Percentiles rank a stretch among this genome's conserved stretches.
These are phyloP conservation scores for Vespertilio murinus DNA, from an alignment of 2,797 vertebrate genomes.

Conservation along the genomic window DNA sequence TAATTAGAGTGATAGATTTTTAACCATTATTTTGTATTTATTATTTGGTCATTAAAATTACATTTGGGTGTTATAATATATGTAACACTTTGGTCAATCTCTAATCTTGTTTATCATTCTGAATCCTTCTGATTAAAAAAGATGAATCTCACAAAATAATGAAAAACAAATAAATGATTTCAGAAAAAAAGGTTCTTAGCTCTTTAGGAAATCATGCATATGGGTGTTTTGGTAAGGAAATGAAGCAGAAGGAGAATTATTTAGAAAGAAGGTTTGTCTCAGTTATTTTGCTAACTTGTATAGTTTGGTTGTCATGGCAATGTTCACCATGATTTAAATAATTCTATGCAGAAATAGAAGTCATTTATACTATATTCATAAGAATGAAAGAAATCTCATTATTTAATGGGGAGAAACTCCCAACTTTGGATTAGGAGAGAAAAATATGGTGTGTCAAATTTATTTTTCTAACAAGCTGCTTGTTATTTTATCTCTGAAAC, in stretches of 20 bases:
- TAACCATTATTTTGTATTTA: background rate
- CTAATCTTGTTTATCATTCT: background rate
- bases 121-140: conserved; percentile 7
- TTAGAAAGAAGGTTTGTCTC: conserved; percentile 70
- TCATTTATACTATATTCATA: conserved; percentile 62
- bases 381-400: conserved; percentile 62
- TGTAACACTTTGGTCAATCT: background rate
- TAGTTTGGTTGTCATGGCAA: conserved; percentile 74
- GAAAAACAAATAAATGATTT: conserved; percentile 49
- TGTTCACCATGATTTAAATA: conserved; percentile 66
- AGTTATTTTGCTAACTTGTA: conserved; percentile 65
- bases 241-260: conserved; percentile 62
- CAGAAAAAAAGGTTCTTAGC: conserved; percentile 12
- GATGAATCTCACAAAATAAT: background rate
- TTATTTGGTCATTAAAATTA: background rate
- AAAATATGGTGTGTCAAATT: conserved; percentile 1
- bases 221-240: conserved; percentile 50
- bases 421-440: conserved; percentile 12
- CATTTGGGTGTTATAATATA: background rate
- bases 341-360: conserved; percentile 73
- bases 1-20: background rate
- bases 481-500: conserved; percentile 46
- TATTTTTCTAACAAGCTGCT: conserved; percentile 53
- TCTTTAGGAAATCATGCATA: conserved; percentile 64
- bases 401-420: conserved; percentile 57